Base-by-base conservation (phyloP, 1,140 invertebrate species). In the Scaptodrosophila lebanonensis region DNA sequence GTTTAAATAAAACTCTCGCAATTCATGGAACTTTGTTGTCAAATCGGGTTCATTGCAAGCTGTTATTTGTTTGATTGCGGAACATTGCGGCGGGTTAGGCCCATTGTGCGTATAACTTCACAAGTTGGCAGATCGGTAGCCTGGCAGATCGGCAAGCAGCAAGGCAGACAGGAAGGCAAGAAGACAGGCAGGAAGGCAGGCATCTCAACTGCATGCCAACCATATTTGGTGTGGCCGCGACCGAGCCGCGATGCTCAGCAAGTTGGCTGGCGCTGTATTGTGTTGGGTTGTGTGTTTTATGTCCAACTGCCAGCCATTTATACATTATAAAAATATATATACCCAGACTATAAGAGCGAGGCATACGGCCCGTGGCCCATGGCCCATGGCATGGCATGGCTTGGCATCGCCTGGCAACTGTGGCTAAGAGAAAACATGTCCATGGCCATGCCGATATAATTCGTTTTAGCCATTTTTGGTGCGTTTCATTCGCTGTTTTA, bases 221-320 rank as follows among this genome's bases (percentile, higher is more conserved):
- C 73, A 77, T 77, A 77, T 77, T 79, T 77, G 73, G 73, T 44
- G 30, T 61, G 40, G 50, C 8, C 22, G 47, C 51, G 58, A 60
- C 61, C 65, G 57, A 62, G 65, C 68, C 59, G 66, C 72, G 68
- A 47, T 54, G 52, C 50, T 56, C 50, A 20, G 38, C 16, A 3
- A 22, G 44, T 29, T 33, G 27, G 53, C 35, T 20, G 50, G 38
- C 52, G 48, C 30, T 39, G 27, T 38, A 45, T 47, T 45, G 45
- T 54, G 32, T 60, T 50, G 66, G 58, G 69, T 64, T 77, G 73
- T 75, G 73, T 77, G 73, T 77, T 77, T 77, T 77, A 77, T 77
- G 73, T 77, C 75, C 73, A 82, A 77, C 73, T 77, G 73, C 75
- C 73, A 77, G 69, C 73, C 73, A 77, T 77, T 79, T 77, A 82